Conservation (phyloP, 2,888 invertebrate species). For the Sinopyrophorus schimmeli region DNA sequence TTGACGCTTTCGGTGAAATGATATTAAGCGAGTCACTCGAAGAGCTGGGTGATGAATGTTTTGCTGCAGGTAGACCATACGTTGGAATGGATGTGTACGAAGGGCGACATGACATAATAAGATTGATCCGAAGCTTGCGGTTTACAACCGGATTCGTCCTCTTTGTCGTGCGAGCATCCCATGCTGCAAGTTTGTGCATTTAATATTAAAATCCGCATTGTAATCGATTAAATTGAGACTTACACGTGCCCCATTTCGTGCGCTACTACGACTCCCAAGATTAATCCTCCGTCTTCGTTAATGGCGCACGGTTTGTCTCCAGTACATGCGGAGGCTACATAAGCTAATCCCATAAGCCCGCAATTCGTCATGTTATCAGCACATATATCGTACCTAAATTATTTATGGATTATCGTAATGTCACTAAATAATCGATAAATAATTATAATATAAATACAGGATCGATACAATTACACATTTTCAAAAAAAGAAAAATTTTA, state of each 20-base stretch:
- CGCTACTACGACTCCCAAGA: slow-evolving; percentile 65
- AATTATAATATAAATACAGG: no score
- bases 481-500: no score
- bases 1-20: no score
- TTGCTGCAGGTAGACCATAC: slow-evolving; percentile 64
- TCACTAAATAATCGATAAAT: no score
- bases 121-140: slow-evolving; percentile 56
- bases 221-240: slow-evolving; percentile 44
- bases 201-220: slow-evolving; percentile 21
- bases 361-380: slow-evolving; percentile 56
- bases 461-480: no score
- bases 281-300: slow-evolving; percentile 69
- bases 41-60: slow-evolving; percentile 59
- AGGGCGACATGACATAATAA: slow-evolving; percentile 64
- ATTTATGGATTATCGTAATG: no score
- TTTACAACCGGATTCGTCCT: slow-evolving; percentile 51
- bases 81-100: slow-evolving; percentile 57
- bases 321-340: slow-evolving; percentile 67
- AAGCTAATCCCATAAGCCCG: slow-evolving; percentile 68
- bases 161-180: slow-evolving; percentile 56
- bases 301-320: slow-evolving; percentile 65
- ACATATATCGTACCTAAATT: slow-evolving; percentile 60
- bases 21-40: slow-evolving; percentile 55
- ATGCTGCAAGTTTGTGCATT: slow-evolving; percentile 43
- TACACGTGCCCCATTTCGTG: slow-evolving; percentile 74